Evolutionary conservation across 2,888 invertebrate species (phyloP).

Genomic region (Limnephilus marmoratus): DNA sequence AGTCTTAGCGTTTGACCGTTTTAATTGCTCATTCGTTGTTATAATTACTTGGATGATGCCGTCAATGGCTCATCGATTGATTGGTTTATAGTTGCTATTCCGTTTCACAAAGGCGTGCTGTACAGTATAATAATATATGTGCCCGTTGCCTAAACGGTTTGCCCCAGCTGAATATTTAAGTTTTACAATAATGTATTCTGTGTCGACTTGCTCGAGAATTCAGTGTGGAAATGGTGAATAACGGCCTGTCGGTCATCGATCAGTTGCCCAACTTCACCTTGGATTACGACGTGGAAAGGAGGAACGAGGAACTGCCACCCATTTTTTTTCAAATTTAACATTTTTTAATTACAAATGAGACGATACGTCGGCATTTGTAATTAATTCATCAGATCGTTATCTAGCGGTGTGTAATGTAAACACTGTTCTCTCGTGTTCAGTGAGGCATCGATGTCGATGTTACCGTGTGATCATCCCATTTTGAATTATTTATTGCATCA

Average conservation of each 20-base stretch:
- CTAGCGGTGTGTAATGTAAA: slow-evolving; percentile 19
- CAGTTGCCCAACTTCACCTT: background rate
- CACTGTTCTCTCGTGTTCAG: slow-evolving; percentile 17
- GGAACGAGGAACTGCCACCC: background rate
- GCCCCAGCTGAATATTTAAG: background rate
- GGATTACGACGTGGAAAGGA: background rate
- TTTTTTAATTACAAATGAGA: background rate
- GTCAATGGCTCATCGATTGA: background rate
- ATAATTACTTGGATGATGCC: background rate
- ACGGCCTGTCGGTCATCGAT: background rate
- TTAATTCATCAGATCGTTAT: slow-evolving; percentile 8
- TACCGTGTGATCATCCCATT: slow-evolving; percentile 16
- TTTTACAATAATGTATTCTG: background rate
- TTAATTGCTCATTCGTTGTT: background rate
- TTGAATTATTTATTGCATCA: background rate
- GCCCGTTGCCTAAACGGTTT: background rate
- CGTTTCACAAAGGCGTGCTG: background rate
- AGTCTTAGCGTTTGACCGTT: background rate
- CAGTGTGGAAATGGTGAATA: background rate
- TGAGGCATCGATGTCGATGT: slow-evolving; percentile 14
- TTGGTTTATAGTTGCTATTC: background rate
- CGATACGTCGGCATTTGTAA: background rate
- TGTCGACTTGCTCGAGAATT: background rate
- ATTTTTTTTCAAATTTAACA: background rate
- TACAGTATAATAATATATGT: background rate